Base-by-base conservation (phyloP, 1,140 invertebrate genomes). In the Drosophila insularis region DNA sequence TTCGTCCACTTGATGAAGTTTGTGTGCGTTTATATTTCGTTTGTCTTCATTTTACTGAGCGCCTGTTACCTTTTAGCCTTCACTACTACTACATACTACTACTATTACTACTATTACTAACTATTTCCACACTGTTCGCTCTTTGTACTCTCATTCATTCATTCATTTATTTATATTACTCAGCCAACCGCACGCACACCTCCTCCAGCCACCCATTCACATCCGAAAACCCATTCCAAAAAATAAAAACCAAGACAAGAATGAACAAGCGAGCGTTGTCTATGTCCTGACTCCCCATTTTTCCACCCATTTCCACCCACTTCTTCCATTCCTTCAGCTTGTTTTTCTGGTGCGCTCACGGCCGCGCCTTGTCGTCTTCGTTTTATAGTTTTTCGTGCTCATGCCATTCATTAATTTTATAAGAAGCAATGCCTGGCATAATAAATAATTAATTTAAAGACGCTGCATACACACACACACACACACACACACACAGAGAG, bases 391-490 rank as follows among this genome's bases (percentile, higher is more conserved):
- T 77, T 74, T 81, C 43, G 85, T 67, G 56, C 78, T 71, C 71
- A 72, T 74, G 75, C 82, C 70, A 75, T 90, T 90, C 89, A 90
- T 90, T 90, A 81, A 89, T 89, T 89, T 90, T 89, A 79, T 77
- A 90, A 89, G 74, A 85, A 82, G 71, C 74, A 74, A 73, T 70
- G 77, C 78, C 77, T 74, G 74, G 74, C 78, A 78, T 84, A 80
- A 80, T 78, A 85, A 90, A 90, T 90, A 90, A 89, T 90, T 89
- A 78, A 90, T 86, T 90, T 82, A 86, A 90, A 89, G 73, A 71
- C 40, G 68, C 40, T 70, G 53, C 43, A 27, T 10, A 11, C n/a
- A 17, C 39, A 37, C 63, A 37, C 21, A 55, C 63, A 23, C 21
- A 17, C 19, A 43, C 37, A 46, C 60, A 21, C 40, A 43, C 4